Base-by-base conservation (phyloP, 2,113 vertebrate species). In the Heterotilapia buettikoferi region DNA sequence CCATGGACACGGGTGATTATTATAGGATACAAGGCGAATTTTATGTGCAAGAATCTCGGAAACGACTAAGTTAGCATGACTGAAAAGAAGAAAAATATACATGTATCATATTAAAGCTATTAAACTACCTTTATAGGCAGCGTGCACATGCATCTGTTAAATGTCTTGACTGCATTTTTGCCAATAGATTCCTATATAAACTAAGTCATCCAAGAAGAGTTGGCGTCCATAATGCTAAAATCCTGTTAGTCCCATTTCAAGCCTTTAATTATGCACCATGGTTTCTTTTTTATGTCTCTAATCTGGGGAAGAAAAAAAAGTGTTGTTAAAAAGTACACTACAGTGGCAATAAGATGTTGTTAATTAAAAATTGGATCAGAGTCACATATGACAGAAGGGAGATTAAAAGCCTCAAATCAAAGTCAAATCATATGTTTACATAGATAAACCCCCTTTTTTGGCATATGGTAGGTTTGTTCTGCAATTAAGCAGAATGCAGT, bases 1-100 rank as follows among this genome's bases (percentile, higher is more conserved):
- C 93, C 88, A 94, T 95, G 90, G 88, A 94, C 90, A 94, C 83
- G 14, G 73, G 33, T 61, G 83, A 89, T 90, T 90, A 94, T 92
- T 92, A 93, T 91, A 86, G 90, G 90, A 93, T 92, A 88, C 88
- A 88, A 50, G 26, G 53, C 59, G 16, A 81, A 56, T 79, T 90
- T 82, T 19, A 86, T 66, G 45, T 76, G 33, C 13, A 4, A 84
- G 50, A 26, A 33, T 86, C 76, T 84, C 56, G 50, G 38, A 91
- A 73, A 88, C 1, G 40, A 76, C 24, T 19, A 82, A 82, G 54
- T 26, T 82, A 45, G 73, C 6, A 50, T 52, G 29, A 33, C 73
- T 52, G 45, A 78, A 52, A 52, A 78, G 26, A 78, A 9, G 40
- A 73, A 78, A 12, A 31, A 19, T 33, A 52, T 78, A 52, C 5